Evolutionary conservation across 92 coral and sea anemone genomes (phyloP), one percentile per base, ranked within the genome.

Genomic region (Phenganax subtilis): DNA sequence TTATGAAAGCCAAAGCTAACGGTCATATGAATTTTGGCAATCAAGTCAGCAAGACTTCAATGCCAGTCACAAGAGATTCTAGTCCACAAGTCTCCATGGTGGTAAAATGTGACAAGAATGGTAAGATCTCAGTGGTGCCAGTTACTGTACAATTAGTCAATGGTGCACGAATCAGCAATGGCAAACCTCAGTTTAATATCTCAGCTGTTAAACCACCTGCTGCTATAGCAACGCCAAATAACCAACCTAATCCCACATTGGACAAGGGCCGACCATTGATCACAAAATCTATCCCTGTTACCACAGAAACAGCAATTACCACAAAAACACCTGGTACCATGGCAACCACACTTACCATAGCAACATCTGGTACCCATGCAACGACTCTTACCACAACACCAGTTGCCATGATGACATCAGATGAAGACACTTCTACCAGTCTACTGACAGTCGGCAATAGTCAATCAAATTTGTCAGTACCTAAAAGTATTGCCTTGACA

Each of bases 121-220:
- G 73, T 68, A 68, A 30, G 53, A 68, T 68, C 14, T 68, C 73
- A 2, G 73, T 68, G 73, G 6, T 68, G 14, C 73, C 73, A 68
- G 73, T 68, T 30, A 37, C 73, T 1, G 1, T 68, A 30, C 73
- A 68, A 53, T 10, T 37, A 16, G 54, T 68, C 16, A 68, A 68
- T 29, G 53, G 54, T 12, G 47, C 54, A 10, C 10, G 37, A 64
- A 37, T 1, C 11, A 68, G 11, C 37, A 25, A 68, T 68, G 15
- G 72, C 10, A 17, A 6, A 66, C 72, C 72, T 30, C 47, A 37
- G 47, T 5, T 37, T 1, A 66, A 66, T 66, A 51, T 27, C 16
- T 17, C 72, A 4, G 47, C 47, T 27, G 9, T 7, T 16, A 9
- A 37, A 0, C 17, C 37, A 68, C 73, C 65, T 29, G 71, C 6